Evolutionary conservation across 23 tunicate species (phyloP).

Genomic region (Trididemnum miniatum): DNA sequence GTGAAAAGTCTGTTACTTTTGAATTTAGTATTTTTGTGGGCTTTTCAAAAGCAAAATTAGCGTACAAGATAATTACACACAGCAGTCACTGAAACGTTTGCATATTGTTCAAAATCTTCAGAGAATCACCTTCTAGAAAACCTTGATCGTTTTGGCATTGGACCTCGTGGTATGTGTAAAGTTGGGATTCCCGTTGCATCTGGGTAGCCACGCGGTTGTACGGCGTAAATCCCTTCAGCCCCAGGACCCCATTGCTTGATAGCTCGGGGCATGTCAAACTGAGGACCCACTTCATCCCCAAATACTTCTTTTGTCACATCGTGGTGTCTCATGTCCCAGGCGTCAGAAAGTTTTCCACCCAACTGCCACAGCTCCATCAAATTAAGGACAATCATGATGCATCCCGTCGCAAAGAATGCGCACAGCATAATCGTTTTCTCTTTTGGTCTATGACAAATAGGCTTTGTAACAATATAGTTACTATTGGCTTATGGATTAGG

Average conservation of each 20-base stretch:
- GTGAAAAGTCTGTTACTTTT: no score
- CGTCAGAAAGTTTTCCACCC: constrained; percentile 59
- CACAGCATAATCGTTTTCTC: constrained; percentile 85
- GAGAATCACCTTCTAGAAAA: constrained; percentile 22
- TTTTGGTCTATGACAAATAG: constrained; percentile 66
- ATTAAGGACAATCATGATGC: constrained; percentile 78
- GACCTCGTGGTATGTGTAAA: constrained; percentile 1
- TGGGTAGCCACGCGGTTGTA: constrained; percentile 63
- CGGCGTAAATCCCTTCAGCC: constrained; percentile 46
- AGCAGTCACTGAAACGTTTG: no score
- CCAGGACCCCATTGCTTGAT: constrained; percentile 59
- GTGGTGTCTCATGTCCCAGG: constrained; percentile 61
- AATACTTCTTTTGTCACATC: constrained; percentile 77
- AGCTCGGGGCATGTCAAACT: constrained; percentile 47
- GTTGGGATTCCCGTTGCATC: constrained; percentile 82
- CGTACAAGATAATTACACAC: no score
- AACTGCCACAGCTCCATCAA: constrained; percentile 57
- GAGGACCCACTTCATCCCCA: constrained; percentile 73
- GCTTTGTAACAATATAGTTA: no score
- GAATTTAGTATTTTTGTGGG: no score
- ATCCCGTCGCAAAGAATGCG: constrained; percentile 69
- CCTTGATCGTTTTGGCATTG: constrained; percentile 9
- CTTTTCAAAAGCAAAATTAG: no score
- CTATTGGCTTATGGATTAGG: no score
- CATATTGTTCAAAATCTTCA: no score